phyloP scores from a whole-genome alignment of 2,797 vertebrate species.

The Crenichthys baileyi region DNA sequence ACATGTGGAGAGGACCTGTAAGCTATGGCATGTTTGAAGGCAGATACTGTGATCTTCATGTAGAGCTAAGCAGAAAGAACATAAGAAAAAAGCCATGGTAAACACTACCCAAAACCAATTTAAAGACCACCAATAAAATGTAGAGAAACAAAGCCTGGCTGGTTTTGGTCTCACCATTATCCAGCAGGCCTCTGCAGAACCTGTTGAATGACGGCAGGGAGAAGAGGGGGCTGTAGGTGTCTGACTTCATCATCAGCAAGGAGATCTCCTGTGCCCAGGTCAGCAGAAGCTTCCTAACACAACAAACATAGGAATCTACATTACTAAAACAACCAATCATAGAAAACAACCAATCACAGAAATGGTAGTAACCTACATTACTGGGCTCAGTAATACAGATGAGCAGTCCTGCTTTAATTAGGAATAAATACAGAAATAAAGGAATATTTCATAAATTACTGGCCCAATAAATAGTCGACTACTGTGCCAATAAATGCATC shows the following conservation, averaged over 20 bases:
- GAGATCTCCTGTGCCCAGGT: constrained; percentile 97
- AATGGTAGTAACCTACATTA: too few relatives aligned
- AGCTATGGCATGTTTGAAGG: constrained; percentile 92
- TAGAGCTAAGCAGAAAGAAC: constrained; percentile 80
- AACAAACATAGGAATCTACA: not conserved
- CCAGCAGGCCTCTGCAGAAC: constrained; percentile 94
- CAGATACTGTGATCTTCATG: constrained; percentile 91
- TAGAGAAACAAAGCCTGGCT: not conserved
- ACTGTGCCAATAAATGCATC: not conserved
- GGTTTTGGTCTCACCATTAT: constrained; percentile 84
- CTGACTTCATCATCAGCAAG: constrained; percentile 94
- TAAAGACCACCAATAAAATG: not conserved
- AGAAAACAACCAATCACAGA: too few relatives aligned
- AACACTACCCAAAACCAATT: not conserved
- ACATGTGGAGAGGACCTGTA: constrained; percentile 90
- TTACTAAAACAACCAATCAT: too few relatives aligned
- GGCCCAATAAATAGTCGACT: not conserved
- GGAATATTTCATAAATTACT: not conserved
- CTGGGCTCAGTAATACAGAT: not conserved
- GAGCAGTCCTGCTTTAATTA: not conserved
- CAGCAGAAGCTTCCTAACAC: constrained; percentile 89
- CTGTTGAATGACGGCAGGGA: constrained; percentile 93
- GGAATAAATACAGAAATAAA: not conserved
- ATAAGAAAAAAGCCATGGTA: not conserved
- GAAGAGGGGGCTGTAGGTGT: constrained; percentile 94